These are phyloP conservation scores for Drosophila aff. DNA, from an alignment of 1,140 invertebrate genomes.

Conservation along the genomic window DNA sequence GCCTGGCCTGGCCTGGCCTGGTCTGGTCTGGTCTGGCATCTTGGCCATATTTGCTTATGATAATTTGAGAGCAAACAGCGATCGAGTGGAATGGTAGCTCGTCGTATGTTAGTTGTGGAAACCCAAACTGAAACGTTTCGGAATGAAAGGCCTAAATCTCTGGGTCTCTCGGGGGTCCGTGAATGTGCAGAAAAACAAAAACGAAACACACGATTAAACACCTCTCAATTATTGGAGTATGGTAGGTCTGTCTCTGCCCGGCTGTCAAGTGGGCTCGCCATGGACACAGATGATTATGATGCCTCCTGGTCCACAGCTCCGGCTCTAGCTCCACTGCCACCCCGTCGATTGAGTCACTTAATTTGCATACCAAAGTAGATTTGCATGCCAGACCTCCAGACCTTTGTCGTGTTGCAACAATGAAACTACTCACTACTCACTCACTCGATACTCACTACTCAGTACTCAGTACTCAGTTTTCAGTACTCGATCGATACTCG, in stretches of 20 bases:
- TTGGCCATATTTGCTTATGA: slow-evolving; percentile 80
- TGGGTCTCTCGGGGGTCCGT: slow-evolving; percentile 55
- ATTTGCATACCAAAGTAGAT: slow-evolving; percentile 83
- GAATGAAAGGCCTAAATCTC: slow-evolving; percentile 48
- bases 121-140: slow-evolving; percentile 7
- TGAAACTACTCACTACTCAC: slow-evolving; percentile 39
- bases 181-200: slow-evolving; percentile 79
- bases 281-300: slow-evolving; percentile 78
- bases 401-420: slow-evolving; percentile 63
- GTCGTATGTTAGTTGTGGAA: slow-evolving; percentile 23
- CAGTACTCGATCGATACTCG: slow-evolving; percentile 11
- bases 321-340: slow-evolving; percentile 26
- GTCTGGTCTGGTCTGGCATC: slow-evolving; percentile 34
- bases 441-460: neutral
- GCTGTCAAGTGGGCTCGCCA: slow-evolving; percentile 65
- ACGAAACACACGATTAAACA: slow-evolving; percentile 84
- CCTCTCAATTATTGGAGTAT: slow-evolving; percentile 81
- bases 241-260: slow-evolving; percentile 45
- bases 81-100: slow-evolving; percentile 59
- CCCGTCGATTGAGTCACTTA: slow-evolving; percentile 75
- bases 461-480: neutral
- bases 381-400: slow-evolving; percentile 64
- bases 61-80: slow-evolving; percentile 83
- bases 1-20: slow-evolving; percentile 6
- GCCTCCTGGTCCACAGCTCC: slow-evolving; percentile 32